Conservation (phyloP, 2,797 vertebrate genomes). For the Sebastes iracundus region DNA sequence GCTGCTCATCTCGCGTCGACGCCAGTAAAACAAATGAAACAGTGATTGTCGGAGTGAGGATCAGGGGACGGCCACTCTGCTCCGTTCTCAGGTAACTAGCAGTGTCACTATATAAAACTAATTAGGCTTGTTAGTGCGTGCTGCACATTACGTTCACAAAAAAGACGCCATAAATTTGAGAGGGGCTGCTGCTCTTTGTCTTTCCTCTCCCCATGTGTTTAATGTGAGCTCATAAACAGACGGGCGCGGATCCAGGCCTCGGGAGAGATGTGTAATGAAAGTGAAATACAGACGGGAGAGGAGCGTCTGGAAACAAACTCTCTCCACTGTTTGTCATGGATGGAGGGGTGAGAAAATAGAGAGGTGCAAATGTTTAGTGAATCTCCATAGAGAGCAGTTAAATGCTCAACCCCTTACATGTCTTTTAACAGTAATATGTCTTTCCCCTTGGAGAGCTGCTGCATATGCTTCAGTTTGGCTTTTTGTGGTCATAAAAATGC, state of each 20-base stretch:
- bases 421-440: not conserved
- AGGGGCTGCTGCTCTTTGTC: constrained; percentile 31
- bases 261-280: constrained; percentile 57
- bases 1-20: not conserved
- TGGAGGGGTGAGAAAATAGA: constrained; percentile 45
- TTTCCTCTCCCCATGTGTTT: constrained; percentile 55
- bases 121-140: constrained; percentile 41
- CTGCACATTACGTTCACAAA: constrained; percentile 22
- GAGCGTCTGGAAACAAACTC: constrained; percentile 24
- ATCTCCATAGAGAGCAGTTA: constrained; percentile 43
- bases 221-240: constrained; percentile 60
- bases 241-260: constrained; percentile 38
- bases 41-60: not conserved
- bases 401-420: constrained; percentile 5
- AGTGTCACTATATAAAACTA: constrained; percentile 36
- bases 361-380: constrained; percentile 39
- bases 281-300: constrained; percentile 52
- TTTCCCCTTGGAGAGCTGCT: not conserved
- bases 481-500: not conserved
- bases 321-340: constrained; percentile 55
- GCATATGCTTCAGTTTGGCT: not conserved
- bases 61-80: not conserved
- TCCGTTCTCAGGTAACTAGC: constrained; percentile 32
- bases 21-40: constrained; percentile 18
- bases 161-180: constrained; percentile 28